These are phyloP conservation scores for Acronicta leporina DNA, from an alignment of 2,888 invertebrate genomes.

Conservation along the genomic window DNA sequence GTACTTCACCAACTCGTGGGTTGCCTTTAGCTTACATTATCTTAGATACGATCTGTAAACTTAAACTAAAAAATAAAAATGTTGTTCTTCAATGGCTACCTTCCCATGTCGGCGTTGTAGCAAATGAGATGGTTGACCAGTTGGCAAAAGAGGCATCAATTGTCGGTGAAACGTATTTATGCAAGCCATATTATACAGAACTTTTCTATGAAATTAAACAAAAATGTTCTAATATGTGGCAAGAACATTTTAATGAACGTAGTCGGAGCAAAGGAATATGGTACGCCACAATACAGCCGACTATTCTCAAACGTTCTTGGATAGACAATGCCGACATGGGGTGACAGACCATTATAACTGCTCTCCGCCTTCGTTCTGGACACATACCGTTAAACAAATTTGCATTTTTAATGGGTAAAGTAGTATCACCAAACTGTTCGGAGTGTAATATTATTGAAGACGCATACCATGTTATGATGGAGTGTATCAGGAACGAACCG, in stretches of 20 bases:
- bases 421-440: not conserved
- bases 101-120: not conserved
- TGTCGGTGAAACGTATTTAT: not conserved
- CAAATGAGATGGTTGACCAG: not conserved
- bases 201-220: not conserved
- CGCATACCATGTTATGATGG: not conserved
- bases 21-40: not conserved
- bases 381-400: not conserved
- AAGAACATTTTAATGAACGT: slow-evolving; percentile 2
- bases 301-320: not conserved
- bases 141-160: slow-evolving; percentile 1
- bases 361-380: slow-evolving; percentile 3
- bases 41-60: not conserved
- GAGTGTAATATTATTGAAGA: not conserved
- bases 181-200: not conserved
- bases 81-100: not conserved
- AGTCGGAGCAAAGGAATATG: slow-evolving; percentile 2
- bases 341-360: slow-evolving; percentile 1
- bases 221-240: not conserved
- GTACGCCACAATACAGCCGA: slow-evolving; percentile 2
- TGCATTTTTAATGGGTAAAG: not conserved
- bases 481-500: slow-evolving; percentile 1
- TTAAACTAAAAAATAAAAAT: not conserved
- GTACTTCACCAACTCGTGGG: not conserved
- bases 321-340: slow-evolving; percentile 3